Evolutionary conservation across 2,888 invertebrate species (phyloP), one percentile per base, ranked within the genome.

Genomic region (Drosophila lacicola): DNA sequence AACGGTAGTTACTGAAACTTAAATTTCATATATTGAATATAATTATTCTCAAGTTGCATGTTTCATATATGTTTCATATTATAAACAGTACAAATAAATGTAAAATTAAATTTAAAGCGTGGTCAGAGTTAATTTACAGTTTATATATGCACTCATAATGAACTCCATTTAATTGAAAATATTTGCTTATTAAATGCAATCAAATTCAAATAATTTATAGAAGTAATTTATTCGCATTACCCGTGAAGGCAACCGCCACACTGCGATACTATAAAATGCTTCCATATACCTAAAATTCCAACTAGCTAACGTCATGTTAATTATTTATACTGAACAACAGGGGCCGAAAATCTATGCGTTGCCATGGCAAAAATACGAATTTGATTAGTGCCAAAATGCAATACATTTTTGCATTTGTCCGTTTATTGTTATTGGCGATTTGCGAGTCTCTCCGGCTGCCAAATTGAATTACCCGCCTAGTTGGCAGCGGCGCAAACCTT

Each of bases 231-330:
- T 61, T 57, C 37, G 41, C 11, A 60, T 63, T 76, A 37, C 21
- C 49, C 9, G 17, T 29, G 39, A 47, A 44, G 50, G 47, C 33
- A 65, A 42, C 53, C 44, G 29, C 39, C 33, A 4, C 21, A 36
- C 44, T 11, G 9, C 33, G 21, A 51, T 19, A 42, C 34, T 13
- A 54, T 21, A 21, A 34, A 11, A 10, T 25, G 29, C 14, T 14
- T 5, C 14, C 36, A 36, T 37, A 25, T n/a, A 46, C 29, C 14
- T 5, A 33, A 45, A 13, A 21, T 70, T 61, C 57, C 58, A 66
- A 77, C 81, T 66, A 82, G 78, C 72, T 69, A 82, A 63, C 62
- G 68, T 66, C 50, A 44, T 71, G 82, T 83, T 84, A 80, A 87
- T 82, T 84, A 80, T 73, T 70, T 68, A 78, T 84, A 50, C 79